A percentile compares a stretch with the other conserved stretches of the same genome.
phyloP scores from a whole-genome alignment of 2,888 invertebrate species.

The Tipula unca region DNA sequence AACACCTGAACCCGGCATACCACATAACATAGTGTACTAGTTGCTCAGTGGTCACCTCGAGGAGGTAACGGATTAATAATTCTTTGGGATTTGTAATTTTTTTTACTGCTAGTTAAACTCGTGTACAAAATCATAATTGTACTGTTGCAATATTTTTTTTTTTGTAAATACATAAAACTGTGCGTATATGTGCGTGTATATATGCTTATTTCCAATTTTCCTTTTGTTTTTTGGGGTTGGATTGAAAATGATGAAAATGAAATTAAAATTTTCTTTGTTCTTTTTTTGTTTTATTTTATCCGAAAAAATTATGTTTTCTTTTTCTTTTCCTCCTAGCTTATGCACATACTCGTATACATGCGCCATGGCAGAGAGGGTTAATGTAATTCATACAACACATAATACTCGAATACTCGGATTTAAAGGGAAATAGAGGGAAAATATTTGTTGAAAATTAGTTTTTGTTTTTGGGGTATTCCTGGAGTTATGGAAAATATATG shows the following conservation, averaged over 20 bases:
- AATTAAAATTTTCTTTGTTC: neutral
- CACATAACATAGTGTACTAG: too few relatives aligned
- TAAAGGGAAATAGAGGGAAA: neutral
- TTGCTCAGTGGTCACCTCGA: too few relatives aligned
- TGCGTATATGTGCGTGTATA: neutral
- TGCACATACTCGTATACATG: neutral
- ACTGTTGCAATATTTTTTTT: neutral
- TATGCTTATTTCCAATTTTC: neutral
- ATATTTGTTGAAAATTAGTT: slow-evolving; percentile 2
- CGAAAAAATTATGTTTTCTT: neutral
- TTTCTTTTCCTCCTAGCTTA: neutral
- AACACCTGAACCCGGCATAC: too few relatives aligned
- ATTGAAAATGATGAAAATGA: neutral
- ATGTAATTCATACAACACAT: neutral
- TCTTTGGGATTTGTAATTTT: neutral
- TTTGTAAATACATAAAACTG: neutral
- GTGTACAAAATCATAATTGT: neutral
- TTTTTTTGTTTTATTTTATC: neutral
- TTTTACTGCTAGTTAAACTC: neutral
- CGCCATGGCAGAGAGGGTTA: neutral
- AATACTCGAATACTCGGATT: neutral
- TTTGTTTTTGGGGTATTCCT: neutral
- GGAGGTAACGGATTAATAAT: neutral
- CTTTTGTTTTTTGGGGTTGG: neutral
- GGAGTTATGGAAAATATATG: neutral